Conservation (phyloP, 1,140 invertebrate genomes). For the Drosophila ambigua region DNA sequence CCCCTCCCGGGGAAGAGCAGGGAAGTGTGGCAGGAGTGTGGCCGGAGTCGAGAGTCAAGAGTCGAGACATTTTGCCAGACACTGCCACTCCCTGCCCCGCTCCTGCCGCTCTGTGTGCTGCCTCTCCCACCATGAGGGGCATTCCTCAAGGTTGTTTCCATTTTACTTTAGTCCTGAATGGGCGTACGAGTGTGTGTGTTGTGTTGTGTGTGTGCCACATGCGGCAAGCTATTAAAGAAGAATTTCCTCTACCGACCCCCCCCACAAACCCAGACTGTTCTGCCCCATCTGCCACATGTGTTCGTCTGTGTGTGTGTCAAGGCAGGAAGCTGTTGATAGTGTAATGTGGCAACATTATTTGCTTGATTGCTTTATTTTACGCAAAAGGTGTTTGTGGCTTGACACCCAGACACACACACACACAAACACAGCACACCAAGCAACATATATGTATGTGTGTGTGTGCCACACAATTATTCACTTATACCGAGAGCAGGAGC, state of each 20-base stretch:
- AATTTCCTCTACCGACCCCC: slow-evolving; percentile 33
- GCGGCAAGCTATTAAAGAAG: slow-evolving; percentile 57
- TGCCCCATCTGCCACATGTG: slow-evolving; percentile 2
- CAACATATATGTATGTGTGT: slow-evolving; percentile 7
- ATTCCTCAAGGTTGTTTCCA: slow-evolving; percentile 82
- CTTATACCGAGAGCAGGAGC: slow-evolving; percentile 10
- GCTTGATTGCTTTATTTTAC: slow-evolving; percentile 83
- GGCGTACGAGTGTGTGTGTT: slow-evolving; percentile 46
- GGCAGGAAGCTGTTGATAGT: slow-evolving; percentile 81
- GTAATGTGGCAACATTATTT: slow-evolving; percentile 83
- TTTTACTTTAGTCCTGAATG: slow-evolving; percentile 72
- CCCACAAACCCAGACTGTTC: not conserved
- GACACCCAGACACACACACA: slow-evolving; percentile 54
- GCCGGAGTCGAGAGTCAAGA: slow-evolving; percentile 58
- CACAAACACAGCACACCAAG: slow-evolving; percentile 42
- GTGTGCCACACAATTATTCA: slow-evolving; percentile 5
- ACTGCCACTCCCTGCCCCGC: slow-evolving; percentile 4
- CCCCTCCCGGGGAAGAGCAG: too few relatives aligned
- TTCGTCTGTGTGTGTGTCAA: slow-evolving; percentile 21
- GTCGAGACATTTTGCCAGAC: slow-evolving; percentile 80
- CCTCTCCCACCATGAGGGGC: slow-evolving; percentile 21
- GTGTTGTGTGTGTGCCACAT: slow-evolving; percentile 28
- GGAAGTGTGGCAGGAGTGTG: slow-evolving; percentile 2
- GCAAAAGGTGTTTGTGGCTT: slow-evolving; percentile 82
- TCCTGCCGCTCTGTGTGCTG: slow-evolving; percentile 23